Evolutionary conservation across 2,113 vertebrate genomes (phyloP).

Genomic region (Hippocampus guttulatus): DNA sequence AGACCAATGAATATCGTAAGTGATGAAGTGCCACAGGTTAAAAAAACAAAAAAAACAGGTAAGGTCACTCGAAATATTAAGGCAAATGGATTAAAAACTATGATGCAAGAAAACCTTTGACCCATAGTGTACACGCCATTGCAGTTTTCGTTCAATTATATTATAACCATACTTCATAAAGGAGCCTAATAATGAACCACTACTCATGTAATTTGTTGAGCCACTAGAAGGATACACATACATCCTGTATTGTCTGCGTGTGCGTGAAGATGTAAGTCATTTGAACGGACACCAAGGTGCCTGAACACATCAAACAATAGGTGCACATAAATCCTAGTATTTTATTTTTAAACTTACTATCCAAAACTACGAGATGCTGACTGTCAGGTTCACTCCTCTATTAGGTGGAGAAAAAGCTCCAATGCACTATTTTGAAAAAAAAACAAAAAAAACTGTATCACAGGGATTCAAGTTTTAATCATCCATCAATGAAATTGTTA

Average conservation of each 20-base stretch:
- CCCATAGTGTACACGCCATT: too few relatives aligned
- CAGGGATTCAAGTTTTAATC: background rate
- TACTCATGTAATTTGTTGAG: conserved; percentile 8
- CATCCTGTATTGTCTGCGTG: conserved; percentile 36
- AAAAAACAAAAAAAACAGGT: too few relatives aligned
- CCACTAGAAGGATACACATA: conserved; percentile 31
- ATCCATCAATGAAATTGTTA: background rate
- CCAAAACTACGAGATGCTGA: conserved; percentile 4
- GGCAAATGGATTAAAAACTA: too few relatives aligned
- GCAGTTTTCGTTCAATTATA: too few relatives aligned
- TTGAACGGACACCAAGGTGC: background rate
- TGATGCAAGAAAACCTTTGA: too few relatives aligned
- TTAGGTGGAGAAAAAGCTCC: conserved; percentile 41
- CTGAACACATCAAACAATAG: conserved; percentile 1
- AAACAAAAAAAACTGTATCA: conserved; percentile 20
- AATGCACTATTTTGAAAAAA: conserved; percentile 23
- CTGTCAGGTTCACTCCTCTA: conserved; percentile 30
- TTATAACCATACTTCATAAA: conserved; percentile 7
- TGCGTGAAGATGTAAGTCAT: background rate
- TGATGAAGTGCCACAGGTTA: too few relatives aligned
- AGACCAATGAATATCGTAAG: too few relatives aligned
- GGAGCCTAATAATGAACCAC: conserved; percentile 4
- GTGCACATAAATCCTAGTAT: background rate
- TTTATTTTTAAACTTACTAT: conserved; percentile 1
- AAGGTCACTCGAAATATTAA: too few relatives aligned